Percentiles rank a stretch among this genome's conserved stretches.
Evolutionary conservation across 2,888 invertebrate genomes (phyloP).

Genomic region (Catonia carolina): DNA sequence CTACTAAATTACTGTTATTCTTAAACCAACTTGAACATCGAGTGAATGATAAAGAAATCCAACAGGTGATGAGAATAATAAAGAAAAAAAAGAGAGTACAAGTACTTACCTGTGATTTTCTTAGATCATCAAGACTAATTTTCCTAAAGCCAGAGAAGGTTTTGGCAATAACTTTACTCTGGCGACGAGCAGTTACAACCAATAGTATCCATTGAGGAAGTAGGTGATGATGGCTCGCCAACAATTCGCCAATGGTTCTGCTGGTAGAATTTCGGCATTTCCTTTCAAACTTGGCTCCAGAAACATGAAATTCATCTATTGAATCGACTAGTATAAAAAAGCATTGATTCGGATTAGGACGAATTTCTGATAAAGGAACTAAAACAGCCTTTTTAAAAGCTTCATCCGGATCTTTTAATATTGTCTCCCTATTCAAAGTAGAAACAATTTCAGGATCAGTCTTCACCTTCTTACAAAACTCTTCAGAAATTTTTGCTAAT

Average conservation of each 20-base stretch:
- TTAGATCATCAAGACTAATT: conserved; percentile 82
- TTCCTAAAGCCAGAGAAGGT: conserved; percentile 87
- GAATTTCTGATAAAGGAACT: conserved; percentile 78
- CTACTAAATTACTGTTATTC: no score
- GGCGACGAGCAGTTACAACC: conserved; percentile 79
- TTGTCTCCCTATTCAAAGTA: conserved; percentile 48
- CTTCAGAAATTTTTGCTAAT: conserved; percentile 35
- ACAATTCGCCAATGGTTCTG: conserved; percentile 69
- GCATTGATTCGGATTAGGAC: conserved; percentile 82
- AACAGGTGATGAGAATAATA: no score
- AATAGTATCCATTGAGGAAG: conserved; percentile 90
- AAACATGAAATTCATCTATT: conserved; percentile 67
- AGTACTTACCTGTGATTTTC: conserved; percentile 73
- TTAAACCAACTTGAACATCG: no score
- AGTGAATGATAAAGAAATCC: no score
- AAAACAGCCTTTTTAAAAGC: conserved; percentile 83
- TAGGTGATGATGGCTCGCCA: conserved; percentile 83
- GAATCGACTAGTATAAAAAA: conserved; percentile 85
- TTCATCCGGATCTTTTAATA: conserved; percentile 84
- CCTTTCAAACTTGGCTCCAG: conserved; percentile 45
- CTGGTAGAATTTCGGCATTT: conserved; percentile 35
- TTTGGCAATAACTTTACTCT: conserved; percentile 68
- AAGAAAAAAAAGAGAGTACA: no score
- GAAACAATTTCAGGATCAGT: conserved; percentile 54
- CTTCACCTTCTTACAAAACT: conserved; percentile 32